Base-by-base conservation (phyloP, 1,140 invertebrate genomes). In the Acromyrmex echinatior region DNA sequence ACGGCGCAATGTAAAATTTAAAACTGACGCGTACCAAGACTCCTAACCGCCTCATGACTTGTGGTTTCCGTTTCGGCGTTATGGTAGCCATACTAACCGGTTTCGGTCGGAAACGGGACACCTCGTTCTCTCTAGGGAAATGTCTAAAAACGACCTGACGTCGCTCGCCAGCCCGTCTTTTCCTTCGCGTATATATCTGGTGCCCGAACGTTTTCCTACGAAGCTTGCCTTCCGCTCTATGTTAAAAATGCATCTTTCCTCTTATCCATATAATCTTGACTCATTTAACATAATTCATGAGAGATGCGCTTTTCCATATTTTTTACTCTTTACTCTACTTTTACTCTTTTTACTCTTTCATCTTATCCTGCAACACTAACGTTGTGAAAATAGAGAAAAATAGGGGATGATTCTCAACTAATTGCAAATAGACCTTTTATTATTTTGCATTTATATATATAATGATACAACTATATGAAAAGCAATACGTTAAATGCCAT, bases 221-320 rank as follows among this genome's bases (percentile, higher is more conserved):
- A 53, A 70, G 51, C 71, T 76, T 16, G 31, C 60, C 65, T 78
- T 63, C 76, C 21, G 74, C 53, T 21, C 51, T 7, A 39, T 68
- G 80, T 90, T 70, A 89, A 86, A 88, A 88, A 88, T 89, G 81
- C 51, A 88, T 74, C 53, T 56, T 18, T 56, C 39, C 65, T 53
- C 58, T 25, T 63, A 85, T 89, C 31, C 58, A 70, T 86, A 70
- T 65, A 74, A 86, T 76, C 76, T 88, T 70, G 62, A 68, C 62
- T 89, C 88, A 80, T 89, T 88, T 88, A 78, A 62, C 51, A 53
- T 86, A 84, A 84, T 76, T 84, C 70, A 76, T 63, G 51, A 76
- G 49, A 84, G 56, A 51, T 45, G 25, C 28, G 39, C 25, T 56
- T n/a, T 49, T 62, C n/a, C 31, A 49, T 51, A 76, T 25, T 73